Conservation (phyloP, 2,113 vertebrate species). For the Hippolais icterina region DNA sequence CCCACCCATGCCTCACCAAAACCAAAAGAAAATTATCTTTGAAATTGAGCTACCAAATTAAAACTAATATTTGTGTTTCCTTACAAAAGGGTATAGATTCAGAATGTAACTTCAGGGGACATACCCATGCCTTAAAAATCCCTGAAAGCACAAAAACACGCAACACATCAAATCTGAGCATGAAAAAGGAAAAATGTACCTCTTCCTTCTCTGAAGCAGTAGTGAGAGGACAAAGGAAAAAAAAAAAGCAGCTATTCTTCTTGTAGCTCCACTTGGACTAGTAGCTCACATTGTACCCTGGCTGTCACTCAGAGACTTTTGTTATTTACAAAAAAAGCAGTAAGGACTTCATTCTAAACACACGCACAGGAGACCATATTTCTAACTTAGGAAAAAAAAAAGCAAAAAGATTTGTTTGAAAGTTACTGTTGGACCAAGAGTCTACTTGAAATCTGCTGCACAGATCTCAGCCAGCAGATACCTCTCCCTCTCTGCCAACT, state of each 20-base stretch:
- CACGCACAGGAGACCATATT: neutral
- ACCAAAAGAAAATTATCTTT: neutral
- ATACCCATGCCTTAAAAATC: neutral
- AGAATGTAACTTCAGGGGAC: neutral
- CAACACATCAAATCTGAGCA: neutral
- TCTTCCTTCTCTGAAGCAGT: neutral
- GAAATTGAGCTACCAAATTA: neutral
- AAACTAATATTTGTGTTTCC: neutral
- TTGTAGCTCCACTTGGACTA: neutral
- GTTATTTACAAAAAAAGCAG: neutral
- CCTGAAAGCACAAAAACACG: neutral
- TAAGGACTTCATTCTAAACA: neutral
- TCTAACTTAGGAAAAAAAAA: neutral
- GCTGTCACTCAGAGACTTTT: neutral
- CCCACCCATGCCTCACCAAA: neutral
- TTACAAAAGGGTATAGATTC: neutral
- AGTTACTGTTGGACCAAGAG: neutral
- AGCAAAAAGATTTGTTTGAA: neutral
- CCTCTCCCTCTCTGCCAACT: neutral
- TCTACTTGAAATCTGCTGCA: neutral
- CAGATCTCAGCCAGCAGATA: neutral
- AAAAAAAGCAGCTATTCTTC: neutral
- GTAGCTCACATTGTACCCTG: neutral
- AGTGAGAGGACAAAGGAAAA: neutral
- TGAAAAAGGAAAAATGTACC: neutral